phyloP scores from a whole-genome alignment of 2,888 invertebrate species.

The Mycogona germanica region DNA sequence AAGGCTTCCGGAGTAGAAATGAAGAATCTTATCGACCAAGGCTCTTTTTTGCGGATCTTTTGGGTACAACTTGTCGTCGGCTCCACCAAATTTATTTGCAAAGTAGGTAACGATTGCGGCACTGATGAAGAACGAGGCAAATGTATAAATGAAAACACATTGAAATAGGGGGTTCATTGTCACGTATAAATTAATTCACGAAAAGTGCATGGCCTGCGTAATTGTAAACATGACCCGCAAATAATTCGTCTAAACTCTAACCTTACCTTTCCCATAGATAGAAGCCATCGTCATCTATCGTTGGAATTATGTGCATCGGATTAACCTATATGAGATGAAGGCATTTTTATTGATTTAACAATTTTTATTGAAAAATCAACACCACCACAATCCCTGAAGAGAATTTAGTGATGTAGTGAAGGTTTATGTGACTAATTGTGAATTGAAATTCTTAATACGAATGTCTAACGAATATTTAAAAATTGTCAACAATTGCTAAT shows the following conservation, averaged over 20 bases:
- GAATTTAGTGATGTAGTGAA: background rate
- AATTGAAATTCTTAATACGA: too few relatives aligned
- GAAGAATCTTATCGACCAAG: constrained; percentile 2
- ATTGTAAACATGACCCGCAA: too few relatives aligned
- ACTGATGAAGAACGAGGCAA: background rate
- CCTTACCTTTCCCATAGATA: constrained; percentile 11
- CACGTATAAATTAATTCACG: background rate
- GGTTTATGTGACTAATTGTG: background rate
- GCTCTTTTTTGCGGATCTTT: constrained; percentile 5
- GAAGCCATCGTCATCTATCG: constrained; percentile 10
- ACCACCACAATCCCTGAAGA: background rate
- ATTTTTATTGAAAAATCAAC: background rate
- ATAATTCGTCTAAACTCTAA: too few relatives aligned
- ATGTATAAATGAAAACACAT: background rate
- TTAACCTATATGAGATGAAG: background rate
- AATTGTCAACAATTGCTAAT: too few relatives aligned
- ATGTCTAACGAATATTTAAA: background rate
- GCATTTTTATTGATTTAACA: background rate
- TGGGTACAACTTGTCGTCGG: constrained; percentile 1
- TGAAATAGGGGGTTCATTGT: background rate
- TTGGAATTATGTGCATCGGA: constrained; percentile 9
- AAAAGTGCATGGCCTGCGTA: too few relatives aligned
- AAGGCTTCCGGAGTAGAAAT: constrained; percentile 4
- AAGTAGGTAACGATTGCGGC: constrained; percentile 9
- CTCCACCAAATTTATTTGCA: constrained; percentile 2